Conservation (phyloP, 2,888 invertebrate genomes). For the Ophioninae sp. region DNA sequence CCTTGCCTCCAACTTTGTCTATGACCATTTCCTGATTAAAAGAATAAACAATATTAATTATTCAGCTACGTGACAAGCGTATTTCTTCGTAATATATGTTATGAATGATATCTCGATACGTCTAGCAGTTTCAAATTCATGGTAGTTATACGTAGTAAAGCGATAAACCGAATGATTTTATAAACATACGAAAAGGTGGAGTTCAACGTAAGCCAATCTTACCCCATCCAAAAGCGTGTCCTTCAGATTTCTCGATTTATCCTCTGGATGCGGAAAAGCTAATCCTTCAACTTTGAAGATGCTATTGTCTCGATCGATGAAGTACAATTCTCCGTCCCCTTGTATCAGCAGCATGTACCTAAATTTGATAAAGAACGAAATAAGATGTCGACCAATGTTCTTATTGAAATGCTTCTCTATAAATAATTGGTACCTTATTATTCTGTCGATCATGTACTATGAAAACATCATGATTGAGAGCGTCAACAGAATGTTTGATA, state of each 20-base stretch:
- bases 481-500: not conserved
- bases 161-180: too few relatives aligned
- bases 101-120: too few relatives aligned
- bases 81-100: too few relatives aligned
- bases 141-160: too few relatives aligned
- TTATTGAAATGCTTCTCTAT: not conserved
- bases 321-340: conserved; percentile 92
- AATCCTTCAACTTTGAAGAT: conserved; percentile 93
- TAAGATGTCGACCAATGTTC: conserved; percentile 1
- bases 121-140: too few relatives aligned
- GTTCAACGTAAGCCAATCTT: conserved; percentile 76
- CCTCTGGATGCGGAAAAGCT: conserved; percentile 89
- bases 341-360: conserved; percentile 98
- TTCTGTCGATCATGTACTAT: not conserved
- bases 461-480: not conserved
- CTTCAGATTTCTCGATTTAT: conserved; percentile 86
- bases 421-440: not conserved
- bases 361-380: conserved; percentile 34
- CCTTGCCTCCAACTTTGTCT: conserved; percentile 89
- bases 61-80: not conserved
- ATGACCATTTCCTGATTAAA: conserved; percentile 93
- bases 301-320: conserved; percentile 97
- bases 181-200: not conserved
- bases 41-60: conserved; percentile 68
- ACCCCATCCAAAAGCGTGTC: conserved; percentile 97